Evolutionary conservation across 2,888 invertebrate genomes (phyloP).

Genomic region (Ichneumoninae sp.): DNA sequence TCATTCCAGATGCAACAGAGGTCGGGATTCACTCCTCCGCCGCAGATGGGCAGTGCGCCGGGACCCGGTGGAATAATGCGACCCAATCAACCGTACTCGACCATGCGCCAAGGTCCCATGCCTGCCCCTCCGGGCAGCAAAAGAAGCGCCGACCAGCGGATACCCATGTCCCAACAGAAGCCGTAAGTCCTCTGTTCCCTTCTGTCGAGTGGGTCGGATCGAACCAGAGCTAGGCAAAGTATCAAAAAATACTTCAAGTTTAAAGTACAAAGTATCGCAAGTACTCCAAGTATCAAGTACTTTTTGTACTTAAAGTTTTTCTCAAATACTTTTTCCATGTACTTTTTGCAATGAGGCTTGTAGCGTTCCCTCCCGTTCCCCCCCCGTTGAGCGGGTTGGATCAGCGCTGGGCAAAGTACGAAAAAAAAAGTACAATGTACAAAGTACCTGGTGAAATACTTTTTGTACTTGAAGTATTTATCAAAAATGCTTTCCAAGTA

Average conservation of each 20-base stretch:
- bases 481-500: no score
- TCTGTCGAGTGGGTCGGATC: neutral
- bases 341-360: no score
- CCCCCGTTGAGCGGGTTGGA: no score
- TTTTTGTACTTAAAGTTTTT: no score
- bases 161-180: slow-evolving; percentile 87
- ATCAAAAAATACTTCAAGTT: no score
- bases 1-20: slow-evolving; percentile 85
- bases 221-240: neutral
- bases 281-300: neutral
- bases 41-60: slow-evolving; percentile 86
- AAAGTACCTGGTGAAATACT: no score
- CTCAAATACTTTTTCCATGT: no score
- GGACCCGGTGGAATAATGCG: slow-evolving; percentile 86
- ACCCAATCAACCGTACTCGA: slow-evolving; percentile 86
- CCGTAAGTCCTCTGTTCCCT: slow-evolving; percentile 82
- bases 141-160: slow-evolving; percentile 87
- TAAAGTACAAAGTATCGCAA: neutral
- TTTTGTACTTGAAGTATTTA: no score
- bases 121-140: slow-evolving; percentile 87
- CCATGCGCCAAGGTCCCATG: slow-evolving; percentile 87
- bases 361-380: no score
- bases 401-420: no score
- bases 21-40: slow-evolving; percentile 89
- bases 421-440: no score